phyloP scores from a whole-genome alignment of 2,797 vertebrate species.

The Acomys russatus region DNA sequence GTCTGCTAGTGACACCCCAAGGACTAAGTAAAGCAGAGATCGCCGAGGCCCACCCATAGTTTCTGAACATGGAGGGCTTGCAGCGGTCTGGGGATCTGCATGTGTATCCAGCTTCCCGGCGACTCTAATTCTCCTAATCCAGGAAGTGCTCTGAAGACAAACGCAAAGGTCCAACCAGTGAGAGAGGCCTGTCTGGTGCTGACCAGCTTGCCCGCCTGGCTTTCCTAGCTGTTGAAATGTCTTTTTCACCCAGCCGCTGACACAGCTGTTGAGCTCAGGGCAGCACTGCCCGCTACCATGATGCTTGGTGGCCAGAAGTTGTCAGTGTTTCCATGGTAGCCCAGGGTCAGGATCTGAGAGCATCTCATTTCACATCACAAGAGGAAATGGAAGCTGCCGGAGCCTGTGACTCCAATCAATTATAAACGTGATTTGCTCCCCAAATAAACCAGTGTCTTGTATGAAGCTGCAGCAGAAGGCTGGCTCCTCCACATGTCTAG shows the following conservation, averaged over 20 bases:
- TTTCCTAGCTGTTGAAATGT: background rate
- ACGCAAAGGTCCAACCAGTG: background rate
- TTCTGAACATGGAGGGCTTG: slow-evolving; percentile 1
- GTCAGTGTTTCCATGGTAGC: background rate
- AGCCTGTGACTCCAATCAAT: background rate
- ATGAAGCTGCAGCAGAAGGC: background rate
- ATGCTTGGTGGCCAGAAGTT: background rate
- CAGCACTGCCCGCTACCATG: background rate
- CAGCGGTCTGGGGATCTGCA: background rate
- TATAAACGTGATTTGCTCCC: background rate
- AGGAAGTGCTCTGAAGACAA: background rate
- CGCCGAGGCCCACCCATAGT: background rate
- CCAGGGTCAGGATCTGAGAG: background rate
- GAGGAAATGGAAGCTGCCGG: background rate
- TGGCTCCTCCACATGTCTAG: background rate
- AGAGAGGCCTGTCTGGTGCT: background rate
- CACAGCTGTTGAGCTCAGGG: background rate
- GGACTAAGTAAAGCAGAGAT: background rate
- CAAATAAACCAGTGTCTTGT: background rate
- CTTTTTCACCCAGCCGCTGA: background rate
- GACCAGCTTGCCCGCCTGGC: background rate
- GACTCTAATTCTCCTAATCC: background rate
- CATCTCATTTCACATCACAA: background rate
- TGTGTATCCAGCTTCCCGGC: background rate
- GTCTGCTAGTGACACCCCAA: background rate